Conservation (phyloP, 2,888 invertebrate species). For the Metalampra italica region DNA sequence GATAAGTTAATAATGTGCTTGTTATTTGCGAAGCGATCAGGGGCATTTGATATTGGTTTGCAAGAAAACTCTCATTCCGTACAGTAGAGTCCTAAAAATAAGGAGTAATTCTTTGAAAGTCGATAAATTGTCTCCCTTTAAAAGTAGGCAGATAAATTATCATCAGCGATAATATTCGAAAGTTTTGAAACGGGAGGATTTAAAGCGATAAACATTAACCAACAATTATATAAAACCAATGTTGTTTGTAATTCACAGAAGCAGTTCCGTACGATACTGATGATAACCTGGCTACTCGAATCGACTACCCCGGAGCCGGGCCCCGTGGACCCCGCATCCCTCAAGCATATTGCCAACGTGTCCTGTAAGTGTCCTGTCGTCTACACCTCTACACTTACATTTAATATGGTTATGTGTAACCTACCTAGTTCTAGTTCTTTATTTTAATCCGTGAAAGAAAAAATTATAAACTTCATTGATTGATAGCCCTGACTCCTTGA, state of each 20-base stretch:
- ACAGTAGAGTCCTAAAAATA: neutral
- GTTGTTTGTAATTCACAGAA: slow-evolving; percentile 21
- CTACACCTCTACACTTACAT: neutral
- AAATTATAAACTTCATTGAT: no score
- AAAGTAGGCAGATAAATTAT: no score
- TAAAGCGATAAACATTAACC: no score
- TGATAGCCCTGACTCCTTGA: no score
- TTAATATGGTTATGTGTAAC: neutral
- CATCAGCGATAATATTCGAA: no score
- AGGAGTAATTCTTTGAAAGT: no score
- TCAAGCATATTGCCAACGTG: slow-evolving; percentile 26
- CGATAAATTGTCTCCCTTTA: no score
- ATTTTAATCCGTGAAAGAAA: no score
- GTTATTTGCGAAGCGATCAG: slow-evolving; percentile 4
- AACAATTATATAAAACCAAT: no score
- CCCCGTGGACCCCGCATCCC: slow-evolving; percentile 16
- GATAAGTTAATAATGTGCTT: slow-evolving; percentile 7
- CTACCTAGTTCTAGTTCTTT: no score
- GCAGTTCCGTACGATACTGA: slow-evolving; percentile 13
- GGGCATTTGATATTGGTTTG: neutral
- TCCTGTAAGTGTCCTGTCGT: slow-evolving; percentile 18
- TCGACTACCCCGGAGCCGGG: slow-evolving; percentile 18
- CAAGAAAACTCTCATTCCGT: neutral
- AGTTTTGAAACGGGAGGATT: no score
- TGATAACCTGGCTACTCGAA: slow-evolving; percentile 20